These are phyloP conservation scores for Tipula unca DNA, from an alignment of 2,888 invertebrate species.

Conservation along the genomic window DNA sequence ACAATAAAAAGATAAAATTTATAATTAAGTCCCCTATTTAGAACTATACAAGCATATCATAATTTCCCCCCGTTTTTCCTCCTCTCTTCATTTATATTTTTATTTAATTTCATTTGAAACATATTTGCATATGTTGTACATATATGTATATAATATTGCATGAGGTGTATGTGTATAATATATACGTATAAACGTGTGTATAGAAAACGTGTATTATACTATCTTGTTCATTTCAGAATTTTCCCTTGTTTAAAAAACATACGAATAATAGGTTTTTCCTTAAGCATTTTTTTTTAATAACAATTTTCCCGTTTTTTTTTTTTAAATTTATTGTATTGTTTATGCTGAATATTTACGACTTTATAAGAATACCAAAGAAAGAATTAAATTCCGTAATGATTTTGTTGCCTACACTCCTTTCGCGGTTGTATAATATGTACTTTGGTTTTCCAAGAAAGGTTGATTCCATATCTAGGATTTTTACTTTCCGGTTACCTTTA, in stretches of 20 bases:
- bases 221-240: background rate
- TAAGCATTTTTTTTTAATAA: background rate
- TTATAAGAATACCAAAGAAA: background rate
- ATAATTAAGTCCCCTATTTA: background rate
- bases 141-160: background rate
- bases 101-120: background rate
- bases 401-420: too few relatives aligned
- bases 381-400: background rate
- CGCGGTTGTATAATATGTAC: too few relatives aligned
- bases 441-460: too few relatives aligned
- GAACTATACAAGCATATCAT: background rate
- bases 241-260: background rate
- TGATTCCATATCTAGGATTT: too few relatives aligned
- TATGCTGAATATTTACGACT: background rate
- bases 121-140: background rate
- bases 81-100: background rate
- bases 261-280: background rate
- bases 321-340: background rate
- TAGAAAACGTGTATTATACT: background rate
- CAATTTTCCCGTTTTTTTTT: background rate
- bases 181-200: background rate
- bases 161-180: background rate
- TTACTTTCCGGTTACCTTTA: too few relatives aligned
- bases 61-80: background rate
- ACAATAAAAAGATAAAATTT: background rate